Evolutionary conservation across 2,113 vertebrate species (phyloP), one percentile per base, ranked within the genome.

Genomic region (Cyphomyrus discorhynchus): DNA sequence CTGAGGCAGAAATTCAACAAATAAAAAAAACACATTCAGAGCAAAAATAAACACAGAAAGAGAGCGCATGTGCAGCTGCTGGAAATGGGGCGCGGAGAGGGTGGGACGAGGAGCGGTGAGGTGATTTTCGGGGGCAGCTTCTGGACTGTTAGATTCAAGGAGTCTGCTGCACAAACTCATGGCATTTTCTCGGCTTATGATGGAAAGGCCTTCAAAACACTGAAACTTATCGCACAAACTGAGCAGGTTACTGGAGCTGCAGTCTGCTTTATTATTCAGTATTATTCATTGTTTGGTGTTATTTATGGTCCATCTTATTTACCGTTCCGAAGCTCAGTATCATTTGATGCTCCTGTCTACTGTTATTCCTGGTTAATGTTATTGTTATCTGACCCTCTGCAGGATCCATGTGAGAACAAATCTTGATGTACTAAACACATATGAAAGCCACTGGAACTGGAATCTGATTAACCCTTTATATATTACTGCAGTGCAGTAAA

Each of bases 1-100:
- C 92, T 91, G 94, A 93, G 93, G 93, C 91, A 93, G 93, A 95
- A 94, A 95, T 93, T 94, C 94, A 95, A 95, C 93, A 95, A 90
- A 93, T 89, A 89, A 94, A 94, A 94, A 94, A 80, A 15, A 80
- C 17, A 17, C 92, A 93, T 92, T 92, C 90, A 93, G 92, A 93
- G 93, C 92, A 90, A 89, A 27, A 87, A 45, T 85, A 93, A 90
- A 93, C 74, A 85, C 90, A 92, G 62, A 8, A 83, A 89, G 89
- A 66, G 5, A 8, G 66, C 82, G 49, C 19, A 89, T 89, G n/a
- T 27, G n/a, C 83, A n/a, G 45, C 83, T 85, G 10, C 3, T 86
- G 47, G 52, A 49, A 1, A 56, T 56, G 50, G n/a, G 49, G 4
- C 10, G 39, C 15, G 11, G 70, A 77, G 70, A n/a, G 27, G 11